Percentiles rank a stretch among this genome's conserved stretches.
Conservation (phyloP, 2,797 vertebrate species). For the Numenius phaeopus region DNA sequence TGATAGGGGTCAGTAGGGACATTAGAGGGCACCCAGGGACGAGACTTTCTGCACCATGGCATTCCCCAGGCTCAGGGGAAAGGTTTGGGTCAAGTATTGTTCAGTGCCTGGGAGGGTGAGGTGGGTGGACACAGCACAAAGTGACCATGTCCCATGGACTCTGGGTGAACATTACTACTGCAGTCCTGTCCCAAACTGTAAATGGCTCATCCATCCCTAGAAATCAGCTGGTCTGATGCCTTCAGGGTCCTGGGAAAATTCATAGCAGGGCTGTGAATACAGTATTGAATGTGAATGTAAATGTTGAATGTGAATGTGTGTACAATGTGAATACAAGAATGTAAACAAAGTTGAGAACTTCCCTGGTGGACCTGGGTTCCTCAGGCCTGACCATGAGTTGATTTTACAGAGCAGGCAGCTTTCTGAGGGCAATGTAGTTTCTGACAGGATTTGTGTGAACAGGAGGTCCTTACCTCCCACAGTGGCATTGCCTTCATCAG, state of each 20-base stretch:
- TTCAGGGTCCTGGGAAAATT: not conserved
- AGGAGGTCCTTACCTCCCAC: not conserved
- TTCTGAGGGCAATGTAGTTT: not conserved
- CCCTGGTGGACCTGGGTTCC: not conserved
- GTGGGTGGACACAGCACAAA: not conserved
- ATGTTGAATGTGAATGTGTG: too few species aligned
- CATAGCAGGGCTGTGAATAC: not conserved
- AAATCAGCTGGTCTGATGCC: not conserved
- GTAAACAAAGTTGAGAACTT: not conserved
- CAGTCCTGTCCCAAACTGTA: not conserved
- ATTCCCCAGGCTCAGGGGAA: not conserved
- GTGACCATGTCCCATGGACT: rapidly evolving
- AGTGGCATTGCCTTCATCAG: not conserved
- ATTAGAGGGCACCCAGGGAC: conserved; percentile 9
- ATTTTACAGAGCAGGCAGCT: not conserved
- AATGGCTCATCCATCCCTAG: not conserved
- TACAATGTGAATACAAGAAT: too few species aligned
- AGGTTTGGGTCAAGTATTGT: not conserved
- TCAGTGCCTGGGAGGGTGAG: not conserved
- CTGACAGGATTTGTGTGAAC: rapidly evolving
- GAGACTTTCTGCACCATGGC: not conserved
- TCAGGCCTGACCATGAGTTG: not conserved
- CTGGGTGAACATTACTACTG: not conserved
- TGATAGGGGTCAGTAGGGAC: conserved; percentile 58
- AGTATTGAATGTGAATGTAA: too few species aligned